phyloP scores from a whole-genome alignment of 2,797 vertebrate genomes.

The Centroberyx gerrardi region DNA sequence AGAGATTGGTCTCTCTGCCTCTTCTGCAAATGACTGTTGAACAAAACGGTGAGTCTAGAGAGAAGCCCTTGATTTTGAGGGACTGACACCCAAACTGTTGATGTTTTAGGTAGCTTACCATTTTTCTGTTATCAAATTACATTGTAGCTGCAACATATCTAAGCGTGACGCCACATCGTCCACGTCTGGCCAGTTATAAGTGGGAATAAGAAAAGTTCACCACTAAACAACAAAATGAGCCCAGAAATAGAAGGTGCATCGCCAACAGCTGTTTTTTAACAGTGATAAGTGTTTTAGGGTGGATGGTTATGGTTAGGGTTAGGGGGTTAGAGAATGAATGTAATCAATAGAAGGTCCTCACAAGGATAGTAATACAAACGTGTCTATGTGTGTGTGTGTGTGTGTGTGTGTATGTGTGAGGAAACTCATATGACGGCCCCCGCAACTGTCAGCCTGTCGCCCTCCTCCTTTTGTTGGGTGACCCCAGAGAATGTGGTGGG shows the following conservation, averaged over 20 bases:
- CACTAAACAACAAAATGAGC: background rate
- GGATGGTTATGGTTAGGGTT: too few species aligned
- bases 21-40: background rate
- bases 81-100: too few species aligned
- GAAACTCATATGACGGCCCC: slow-evolving; percentile 74
- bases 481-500: slow-evolving; percentile 81
- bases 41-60: too few species aligned
- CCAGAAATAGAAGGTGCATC: background rate
- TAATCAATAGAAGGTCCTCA: too few species aligned
- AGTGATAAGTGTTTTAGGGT: background rate
- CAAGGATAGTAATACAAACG: slow-evolving; percentile 2
- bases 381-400: slow-evolving; percentile 9
- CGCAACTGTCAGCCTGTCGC: slow-evolving; percentile 71
- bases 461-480: slow-evolving; percentile 78
- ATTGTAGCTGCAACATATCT: too few species aligned
- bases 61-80: too few species aligned
- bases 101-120: too few species aligned
- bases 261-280: too few species aligned
- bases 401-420: slow-evolving; percentile 37
- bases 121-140: too few species aligned
- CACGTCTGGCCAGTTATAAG: background rate
- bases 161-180: too few species aligned
- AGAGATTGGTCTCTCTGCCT: background rate
- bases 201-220: background rate
- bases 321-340: too few species aligned